phyloP scores from a whole-genome alignment of 2,797 vertebrate genomes.

The Sebastes vulpes region DNA sequence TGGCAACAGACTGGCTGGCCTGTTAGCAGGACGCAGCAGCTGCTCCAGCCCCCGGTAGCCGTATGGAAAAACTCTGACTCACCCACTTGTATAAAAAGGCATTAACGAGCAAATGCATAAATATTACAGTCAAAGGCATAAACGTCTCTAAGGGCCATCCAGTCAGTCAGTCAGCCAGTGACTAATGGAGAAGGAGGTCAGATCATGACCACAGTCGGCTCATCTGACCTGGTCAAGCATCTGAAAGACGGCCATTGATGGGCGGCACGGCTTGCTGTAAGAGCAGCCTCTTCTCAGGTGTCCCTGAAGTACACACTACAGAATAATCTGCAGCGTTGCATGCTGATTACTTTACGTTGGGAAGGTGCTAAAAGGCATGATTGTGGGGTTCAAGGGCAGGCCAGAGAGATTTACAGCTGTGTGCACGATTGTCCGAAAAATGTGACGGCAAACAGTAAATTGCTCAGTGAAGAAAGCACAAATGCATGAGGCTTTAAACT shows the following conservation, averaged over 20 bases:
- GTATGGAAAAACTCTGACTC: slow-evolving; percentile 83
- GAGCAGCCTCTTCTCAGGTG: slow-evolving; percentile 54
- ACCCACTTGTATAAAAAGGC: slow-evolving; percentile 72
- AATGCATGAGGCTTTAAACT: background rate
- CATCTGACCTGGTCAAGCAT: slow-evolving; percentile 71
- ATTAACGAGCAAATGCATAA: slow-evolving; percentile 78
- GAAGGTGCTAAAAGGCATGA: slow-evolving; percentile 20
- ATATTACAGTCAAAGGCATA: slow-evolving; percentile 72
- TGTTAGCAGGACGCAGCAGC: slow-evolving; percentile 55
- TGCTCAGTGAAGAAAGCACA: background rate
- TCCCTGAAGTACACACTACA: slow-evolving; percentile 12
- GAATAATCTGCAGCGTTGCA: background rate
- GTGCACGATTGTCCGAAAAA: background rate
- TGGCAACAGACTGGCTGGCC: slow-evolving; percentile 63
- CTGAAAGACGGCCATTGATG: slow-evolving; percentile 65
- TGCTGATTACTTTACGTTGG: background rate
- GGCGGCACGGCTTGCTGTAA: slow-evolving; percentile 16
- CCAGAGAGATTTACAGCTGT: slow-evolving; percentile 16
- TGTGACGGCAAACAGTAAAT: background rate
- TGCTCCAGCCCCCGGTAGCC: slow-evolving; percentile 71
- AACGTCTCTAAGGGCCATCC: slow-evolving; percentile 62
- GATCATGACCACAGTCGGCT: slow-evolving; percentile 56
- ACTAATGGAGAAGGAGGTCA: slow-evolving; percentile 72
- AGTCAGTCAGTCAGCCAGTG: slow-evolving; percentile 60
- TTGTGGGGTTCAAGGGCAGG: background rate